These are phyloP conservation scores for Saccopteryx bilineata DNA, from an alignment of 2,113 vertebrate species.

Conservation along the genomic window DNA sequence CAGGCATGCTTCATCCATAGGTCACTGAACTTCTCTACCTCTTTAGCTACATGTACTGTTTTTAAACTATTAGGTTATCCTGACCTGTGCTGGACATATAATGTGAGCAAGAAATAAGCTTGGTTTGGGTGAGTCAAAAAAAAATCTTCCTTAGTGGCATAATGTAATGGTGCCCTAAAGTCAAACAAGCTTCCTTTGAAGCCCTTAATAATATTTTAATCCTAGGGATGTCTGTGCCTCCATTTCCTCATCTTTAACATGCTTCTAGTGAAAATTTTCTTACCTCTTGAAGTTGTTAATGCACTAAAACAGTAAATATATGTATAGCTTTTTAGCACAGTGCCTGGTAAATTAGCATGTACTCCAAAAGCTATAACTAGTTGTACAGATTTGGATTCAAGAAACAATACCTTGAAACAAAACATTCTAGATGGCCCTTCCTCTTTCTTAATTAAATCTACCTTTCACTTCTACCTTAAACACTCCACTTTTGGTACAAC, in stretches of 20 bases:
- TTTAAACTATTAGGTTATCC: conserved; percentile 11
- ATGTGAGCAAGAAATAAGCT: conserved; percentile 17
- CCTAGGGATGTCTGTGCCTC: background rate
- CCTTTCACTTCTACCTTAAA: background rate
- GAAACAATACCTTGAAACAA: background rate
- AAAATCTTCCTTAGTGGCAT: background rate
- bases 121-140: background rate
- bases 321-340: background rate
- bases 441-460: background rate
- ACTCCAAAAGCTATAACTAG: background rate
- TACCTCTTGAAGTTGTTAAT: background rate
- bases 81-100: background rate
- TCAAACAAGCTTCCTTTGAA: background rate
- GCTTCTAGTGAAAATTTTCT: background rate
- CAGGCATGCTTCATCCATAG: background rate
- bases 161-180: background rate
- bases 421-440: background rate
- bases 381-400: background rate
- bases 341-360: background rate
- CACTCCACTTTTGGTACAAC: background rate
- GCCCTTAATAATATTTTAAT: conserved; percentile 6
- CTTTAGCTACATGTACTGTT: conserved; percentile 3
- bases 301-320: background rate
- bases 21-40: background rate
- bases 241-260: background rate